These are phyloP conservation scores for Sebastes fasciatus DNA, from an alignment of 2,113 vertebrate genomes.

Conservation along the genomic window DNA sequence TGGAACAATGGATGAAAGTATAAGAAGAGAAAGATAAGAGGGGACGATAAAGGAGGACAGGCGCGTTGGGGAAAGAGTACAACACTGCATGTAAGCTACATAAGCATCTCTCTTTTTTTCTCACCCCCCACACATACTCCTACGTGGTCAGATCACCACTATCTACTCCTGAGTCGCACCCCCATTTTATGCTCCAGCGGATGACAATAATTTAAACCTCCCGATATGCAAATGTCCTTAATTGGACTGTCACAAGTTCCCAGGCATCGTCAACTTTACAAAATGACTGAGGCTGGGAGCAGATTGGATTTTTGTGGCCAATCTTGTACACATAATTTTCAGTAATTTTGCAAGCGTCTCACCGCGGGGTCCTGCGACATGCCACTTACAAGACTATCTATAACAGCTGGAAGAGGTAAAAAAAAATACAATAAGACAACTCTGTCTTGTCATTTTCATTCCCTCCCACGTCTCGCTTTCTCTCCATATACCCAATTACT, in stretches of 20 bases:
- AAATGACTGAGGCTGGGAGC: conserved; percentile 73
- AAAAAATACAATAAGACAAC: not conserved
- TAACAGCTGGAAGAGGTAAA: conserved; percentile 11
- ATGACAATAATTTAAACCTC: conserved; percentile 79
- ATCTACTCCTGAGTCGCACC: conserved; percentile 60
- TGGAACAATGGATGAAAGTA: conserved; percentile 5
- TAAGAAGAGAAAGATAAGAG: conserved; percentile 4
- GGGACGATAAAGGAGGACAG: conserved; percentile 8
- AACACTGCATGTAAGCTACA: not conserved
- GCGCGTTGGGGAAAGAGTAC: not conserved
- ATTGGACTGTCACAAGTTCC: conserved; percentile 82
- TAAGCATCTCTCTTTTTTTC: not conserved
- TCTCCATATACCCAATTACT: conserved; percentile 49
- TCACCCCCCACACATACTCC: not conserved
- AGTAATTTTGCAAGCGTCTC: conserved; percentile 64
- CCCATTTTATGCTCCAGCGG: conserved; percentile 79
- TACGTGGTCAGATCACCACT: conserved; percentile 48
- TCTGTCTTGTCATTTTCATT: conserved; percentile 36
- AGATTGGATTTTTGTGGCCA: conserved; percentile 78
- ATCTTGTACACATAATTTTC: conserved; percentile 79
- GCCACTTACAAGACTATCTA: conserved; percentile 63
- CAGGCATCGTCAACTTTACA: conserved; percentile 72
- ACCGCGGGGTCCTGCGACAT: conserved; percentile 45
- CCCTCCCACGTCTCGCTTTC: conserved; percentile 34
- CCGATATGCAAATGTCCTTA: conserved; percentile 81